A percentile compares a stretch with the other conserved stretches of the same genome.
phyloP scores from a whole-genome alignment of 2,888 invertebrate genomes.

The Machimus atricapillus region DNA sequence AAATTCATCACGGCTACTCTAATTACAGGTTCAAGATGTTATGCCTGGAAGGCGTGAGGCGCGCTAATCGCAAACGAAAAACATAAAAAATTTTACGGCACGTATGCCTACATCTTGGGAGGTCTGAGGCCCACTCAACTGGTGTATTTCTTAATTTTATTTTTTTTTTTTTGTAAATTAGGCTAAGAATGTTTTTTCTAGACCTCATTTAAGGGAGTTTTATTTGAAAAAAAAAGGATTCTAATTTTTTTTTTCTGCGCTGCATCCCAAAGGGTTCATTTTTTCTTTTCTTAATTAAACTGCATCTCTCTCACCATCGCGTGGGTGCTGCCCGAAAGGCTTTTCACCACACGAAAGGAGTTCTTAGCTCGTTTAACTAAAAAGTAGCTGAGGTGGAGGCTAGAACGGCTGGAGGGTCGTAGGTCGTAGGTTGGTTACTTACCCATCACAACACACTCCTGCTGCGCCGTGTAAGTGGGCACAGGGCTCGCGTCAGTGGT shows the following conservation, averaged over 20 bases:
- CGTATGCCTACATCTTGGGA: background rate
- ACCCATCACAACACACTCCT: slow-evolving; percentile 64
- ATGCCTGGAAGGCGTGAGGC: background rate
- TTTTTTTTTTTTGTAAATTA: background rate
- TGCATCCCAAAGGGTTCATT: background rate
- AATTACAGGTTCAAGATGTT: background rate
- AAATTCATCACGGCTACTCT: background rate
- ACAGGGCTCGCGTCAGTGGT: background rate
- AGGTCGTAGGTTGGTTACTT: slow-evolving; percentile 48
- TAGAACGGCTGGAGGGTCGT: background rate
- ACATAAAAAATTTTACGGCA: background rate
- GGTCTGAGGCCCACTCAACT: background rate
- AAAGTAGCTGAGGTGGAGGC: background rate
- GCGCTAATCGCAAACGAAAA: background rate
- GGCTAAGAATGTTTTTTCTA: slow-evolving; percentile 1
- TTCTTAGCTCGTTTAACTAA: slow-evolving; percentile 1
- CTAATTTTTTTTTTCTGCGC: slow-evolving; percentile 6
- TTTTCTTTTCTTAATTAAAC: slow-evolving; percentile 22
- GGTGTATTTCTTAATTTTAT: background rate
- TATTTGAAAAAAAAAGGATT: background rate
- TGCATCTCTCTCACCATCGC: background rate
- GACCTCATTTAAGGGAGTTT: background rate
- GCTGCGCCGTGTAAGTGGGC: slow-evolving; percentile 49
- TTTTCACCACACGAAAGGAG: background rate
- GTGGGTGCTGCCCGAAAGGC: background rate